Evolutionary conservation across 2,113 vertebrate genomes (phyloP), one percentile per base, ranked within the genome.

Genomic region (Heterochromis multidens): DNA sequence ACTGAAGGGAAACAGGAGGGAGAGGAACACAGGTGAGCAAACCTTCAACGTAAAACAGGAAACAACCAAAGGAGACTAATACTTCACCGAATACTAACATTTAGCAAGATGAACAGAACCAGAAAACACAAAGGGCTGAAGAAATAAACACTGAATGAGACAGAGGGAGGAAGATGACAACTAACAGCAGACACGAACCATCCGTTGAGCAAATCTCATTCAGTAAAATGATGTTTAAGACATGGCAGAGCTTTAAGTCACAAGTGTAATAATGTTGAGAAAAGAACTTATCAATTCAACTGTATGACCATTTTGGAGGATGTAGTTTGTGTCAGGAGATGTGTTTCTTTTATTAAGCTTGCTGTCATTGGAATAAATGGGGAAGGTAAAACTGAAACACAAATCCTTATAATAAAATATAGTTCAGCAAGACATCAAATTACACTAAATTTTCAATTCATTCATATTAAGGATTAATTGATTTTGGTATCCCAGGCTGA

Each of bases 71-170:
- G 62, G 40, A 13, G n/a, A 65, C 7, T 65, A 35, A 65, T 65
- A 0, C 35, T 11, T 11, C 1, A 1, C 37, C 40, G 62, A 65
- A 25, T 23, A 40, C 40, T 65, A 65, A 65, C 62, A 40, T 65
- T 35, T 40, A 35, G n/a, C 62, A 65, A 65, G 62, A 65, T 65
- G 62, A 67, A 25, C 35, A 40, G 35, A 67, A 40, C n/a, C 16
- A 67, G 63, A 67, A 25, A 43, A 67, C 63, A 67, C 35, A 67
- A 67, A 43, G 1, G 4, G 35, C 16, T 35, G 35, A 17, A 67
- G 2, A 43, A 11, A 40, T 65, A 65, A 65, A 40, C 62, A 65
- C 62, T 23, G 33, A 65, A 67, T 0, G 62, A 40, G 12, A 0
- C 12, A 40, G 1, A 65, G n/a, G 35, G 7, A 17, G 63, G 63